Evolutionary conservation across 2,888 invertebrate genomes (phyloP), one percentile per base, ranked within the genome.

Genomic region (Sinelater perroti): DNA sequence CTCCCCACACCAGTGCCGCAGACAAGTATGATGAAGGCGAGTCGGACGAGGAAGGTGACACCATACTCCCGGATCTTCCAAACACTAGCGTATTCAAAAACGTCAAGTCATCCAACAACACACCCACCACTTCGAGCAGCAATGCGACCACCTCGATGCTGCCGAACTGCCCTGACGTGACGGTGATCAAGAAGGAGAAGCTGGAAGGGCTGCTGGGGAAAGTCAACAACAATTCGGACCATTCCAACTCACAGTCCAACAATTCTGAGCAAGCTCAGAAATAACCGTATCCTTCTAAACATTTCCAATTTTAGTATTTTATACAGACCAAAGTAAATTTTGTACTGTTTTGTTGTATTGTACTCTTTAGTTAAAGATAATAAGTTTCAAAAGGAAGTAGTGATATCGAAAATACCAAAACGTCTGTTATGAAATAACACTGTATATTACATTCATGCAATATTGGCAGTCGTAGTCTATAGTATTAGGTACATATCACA

Each of bases 161-260:
- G 61, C 80, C 81, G 42, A 82, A 83, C 68, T 82, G 84, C 70
- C 83, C 84, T 0, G 85, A 85, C 70, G 84, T 85, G 57, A 84
- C 84, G 44, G 83, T 85, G 61, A 82, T 85, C 33, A 84, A 85
- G 69, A 82, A 83, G 62, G 84, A 85, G 67, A 81, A 78, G 67
- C 70, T 77, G 65, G 79, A 79, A 31, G 74, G 74, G 26, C 75
- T 76, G 46, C 69, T 74, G 46, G 78, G 77, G 36, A 81, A 80
- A 65, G 74, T 81, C 49, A 78, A 78, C 62, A 78, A 78, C 64
- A 78, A 79, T 66, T 76, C 78, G 28, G 79, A 79, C 72, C 78
- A 78, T 77, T 78, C 78, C 76, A 76, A 75, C 65, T 51, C 51
- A 35, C 62, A 64, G 60, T 61, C 64, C 30, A 71, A 68, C 60